A percentile compares a stretch with the other conserved stretches of the same genome.
Conservation (phyloP, 2,113 vertebrate species). For the Xyrauchen texanus region DNA sequence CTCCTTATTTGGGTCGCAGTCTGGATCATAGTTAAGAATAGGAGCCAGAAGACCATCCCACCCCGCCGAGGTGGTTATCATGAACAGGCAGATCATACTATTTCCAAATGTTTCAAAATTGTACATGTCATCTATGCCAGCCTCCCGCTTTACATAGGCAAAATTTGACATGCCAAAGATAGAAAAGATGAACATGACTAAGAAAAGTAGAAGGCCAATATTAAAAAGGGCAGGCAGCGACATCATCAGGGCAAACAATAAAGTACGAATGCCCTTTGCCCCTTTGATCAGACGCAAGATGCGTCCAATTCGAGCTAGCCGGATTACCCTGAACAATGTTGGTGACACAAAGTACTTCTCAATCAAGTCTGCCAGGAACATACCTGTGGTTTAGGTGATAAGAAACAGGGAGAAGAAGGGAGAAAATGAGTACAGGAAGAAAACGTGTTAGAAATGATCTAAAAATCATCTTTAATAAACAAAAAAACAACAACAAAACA, state of each 20-base stretch:
- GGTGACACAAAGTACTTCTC: constrained; percentile 98
- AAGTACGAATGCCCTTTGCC: constrained; percentile 96
- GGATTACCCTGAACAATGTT: constrained; percentile 96
- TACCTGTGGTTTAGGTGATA: constrained; percentile 72
- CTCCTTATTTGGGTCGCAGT: constrained; percentile 88
- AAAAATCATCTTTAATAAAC: too few species aligned
- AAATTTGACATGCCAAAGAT: constrained; percentile 99
- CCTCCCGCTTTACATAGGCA: constrained; percentile 93
- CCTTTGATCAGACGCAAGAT: constrained; percentile 97
- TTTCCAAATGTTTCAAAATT: constrained; percentile 99
- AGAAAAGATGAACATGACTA: constrained; percentile 99
- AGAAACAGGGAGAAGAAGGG: neutral
- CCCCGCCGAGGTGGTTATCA: constrained; percentile 95
- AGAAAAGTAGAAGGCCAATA: constrained; percentile 94
- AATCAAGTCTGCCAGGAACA: constrained; percentile 98
- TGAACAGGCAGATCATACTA: constrained; percentile 99
- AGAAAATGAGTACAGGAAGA: constrained; percentile 2
- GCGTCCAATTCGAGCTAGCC: constrained; percentile 95
- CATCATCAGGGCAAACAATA: constrained; percentile 99
- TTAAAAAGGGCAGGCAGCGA: constrained; percentile 98
- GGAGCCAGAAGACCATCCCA: constrained; percentile 96
- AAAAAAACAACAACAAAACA: too few species aligned
- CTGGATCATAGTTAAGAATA: constrained; percentile 93
- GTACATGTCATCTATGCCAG: constrained; percentile 96
- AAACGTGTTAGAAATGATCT: too few species aligned